These are phyloP conservation scores for Seriola dumerili DNA, from an alignment of 2,113 vertebrate genomes.

Conservation along the genomic window DNA sequence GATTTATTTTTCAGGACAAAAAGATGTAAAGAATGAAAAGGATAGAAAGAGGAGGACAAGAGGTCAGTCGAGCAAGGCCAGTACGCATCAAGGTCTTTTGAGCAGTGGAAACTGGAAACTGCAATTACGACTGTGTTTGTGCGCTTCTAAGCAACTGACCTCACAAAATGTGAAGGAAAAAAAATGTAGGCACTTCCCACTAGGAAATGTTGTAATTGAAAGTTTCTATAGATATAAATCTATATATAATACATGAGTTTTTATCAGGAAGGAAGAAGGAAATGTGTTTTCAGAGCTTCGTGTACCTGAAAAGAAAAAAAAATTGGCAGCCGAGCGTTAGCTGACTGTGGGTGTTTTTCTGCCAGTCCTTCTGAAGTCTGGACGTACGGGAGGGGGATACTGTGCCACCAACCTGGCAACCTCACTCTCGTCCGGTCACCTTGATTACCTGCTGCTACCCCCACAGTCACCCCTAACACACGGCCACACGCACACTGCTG, in stretches of 20 bases:
- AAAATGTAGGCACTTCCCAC: not conserved
- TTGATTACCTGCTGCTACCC: conserved; percentile 68
- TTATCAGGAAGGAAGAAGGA: not conserved
- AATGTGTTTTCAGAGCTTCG: not conserved
- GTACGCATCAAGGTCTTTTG: conserved; percentile 4
- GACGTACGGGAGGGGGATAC: conserved; percentile 39
- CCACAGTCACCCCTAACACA: conserved; percentile 23
- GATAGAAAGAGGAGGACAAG: not conserved
- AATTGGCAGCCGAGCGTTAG: conserved; percentile 24
- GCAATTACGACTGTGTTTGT: not conserved
- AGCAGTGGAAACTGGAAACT: not conserved
- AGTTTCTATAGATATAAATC: too few relatives aligned
- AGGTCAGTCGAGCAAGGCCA: conserved; percentile 10
- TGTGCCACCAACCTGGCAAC: conserved; percentile 70
- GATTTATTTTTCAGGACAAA: conserved; percentile 19
- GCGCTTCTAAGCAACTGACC: not conserved
- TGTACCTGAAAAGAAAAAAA: conserved; percentile 1
- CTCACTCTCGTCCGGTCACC: conserved; percentile 67
- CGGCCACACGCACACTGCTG: conserved; percentile 30
- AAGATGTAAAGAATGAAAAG: not conserved
- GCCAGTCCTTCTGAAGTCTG: conserved; percentile 63
- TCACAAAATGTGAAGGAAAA: not conserved
- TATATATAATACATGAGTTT: not conserved
- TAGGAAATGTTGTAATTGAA: not conserved
- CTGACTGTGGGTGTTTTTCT: conserved; percentile 20